Percentiles rank a stretch among this genome's conserved stretches.
Conservation (phyloP, 2,888 invertebrate species). For the Spatulosminthurus flaviceps region DNA sequence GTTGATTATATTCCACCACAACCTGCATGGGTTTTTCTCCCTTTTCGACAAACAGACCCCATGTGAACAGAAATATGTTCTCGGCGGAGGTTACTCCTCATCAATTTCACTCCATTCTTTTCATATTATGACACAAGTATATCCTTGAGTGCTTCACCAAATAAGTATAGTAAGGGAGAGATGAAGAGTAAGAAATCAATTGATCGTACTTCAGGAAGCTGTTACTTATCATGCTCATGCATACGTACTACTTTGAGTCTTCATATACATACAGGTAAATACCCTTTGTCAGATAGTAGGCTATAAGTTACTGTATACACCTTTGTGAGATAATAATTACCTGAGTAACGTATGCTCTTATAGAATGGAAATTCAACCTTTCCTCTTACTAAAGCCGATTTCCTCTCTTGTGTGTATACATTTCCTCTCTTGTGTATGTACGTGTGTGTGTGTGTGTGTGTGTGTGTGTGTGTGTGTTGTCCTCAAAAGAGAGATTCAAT, state of each 20-base stretch:
- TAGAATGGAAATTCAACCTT: background rate
- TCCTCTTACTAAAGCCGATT: background rate
- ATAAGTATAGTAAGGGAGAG: too few species aligned
- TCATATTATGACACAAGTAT: background rate
- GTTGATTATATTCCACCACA: background rate
- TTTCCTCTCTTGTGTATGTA: too few species aligned
- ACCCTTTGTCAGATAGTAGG: too few species aligned
- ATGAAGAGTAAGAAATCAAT: constrained; percentile 4
- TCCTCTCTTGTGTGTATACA: background rate
- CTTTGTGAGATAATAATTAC: background rate
- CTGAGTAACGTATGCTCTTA: background rate
- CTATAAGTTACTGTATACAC: background rate
- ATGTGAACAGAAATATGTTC: constrained; percentile 14
- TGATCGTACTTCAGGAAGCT: background rate
- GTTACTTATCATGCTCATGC: too few species aligned
- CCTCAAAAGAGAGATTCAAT: constrained; percentile 4
- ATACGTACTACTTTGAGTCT: too few species aligned
- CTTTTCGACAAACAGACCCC: constrained; percentile 18
- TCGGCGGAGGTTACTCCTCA: background rate
- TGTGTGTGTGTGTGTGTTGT: too few species aligned
- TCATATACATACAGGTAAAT: too few species aligned
- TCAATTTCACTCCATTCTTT: constrained; percentile 18
- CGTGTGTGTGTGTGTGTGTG: too few species aligned
- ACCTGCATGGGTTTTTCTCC: background rate
- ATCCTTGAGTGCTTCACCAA: background rate